Base-by-base conservation (phyloP, 2,113 vertebrate species). In the Callipepla californica region DNA sequence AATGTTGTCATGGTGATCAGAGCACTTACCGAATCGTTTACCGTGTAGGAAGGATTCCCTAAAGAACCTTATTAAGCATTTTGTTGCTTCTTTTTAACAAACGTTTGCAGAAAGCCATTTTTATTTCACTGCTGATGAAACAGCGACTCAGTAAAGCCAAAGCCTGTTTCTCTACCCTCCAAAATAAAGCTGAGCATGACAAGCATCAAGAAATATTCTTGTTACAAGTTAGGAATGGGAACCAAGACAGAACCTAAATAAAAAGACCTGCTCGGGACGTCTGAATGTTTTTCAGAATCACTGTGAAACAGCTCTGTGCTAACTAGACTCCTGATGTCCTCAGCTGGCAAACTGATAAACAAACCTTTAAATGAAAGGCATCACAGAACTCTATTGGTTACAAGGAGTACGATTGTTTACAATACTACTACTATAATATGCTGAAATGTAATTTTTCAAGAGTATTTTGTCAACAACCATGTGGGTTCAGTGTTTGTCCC, bases 1-100 rank as follows among this genome's bases (percentile, higher is more conserved):
- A 87, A 92, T 89, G 96, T 96, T 97, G 93, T 95, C 94, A 97
- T 96, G 93, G 96, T 84, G 94, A 97, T 83, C 47, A 45, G 77
- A 70, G 76, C 88, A 81, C 83, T 75, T 92, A 92, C 85, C 85
- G 86, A 86, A 93, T 87, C 79, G 84, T 8, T 74, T 63, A 80
- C 61, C 38, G 92, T 70, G 91, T 91, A 92, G 79, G 92, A 95
- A 97, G 96, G 90, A 85, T 92, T 97, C 93, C 96, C 96, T 82
- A 44, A 95, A 95, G 91, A 86, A 91, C 78, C 87, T 94, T 84
- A 92, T 68, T 87, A 93, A 78, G 80, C 90, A 57, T 88, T 91
- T 89, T 94, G 88, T 74, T 95, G 61, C 73, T 94, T 45, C 42
- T 61, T 87, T 91, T 18, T 7, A 91, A 90, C 57, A 86, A 87